Evolutionary conservation across 2,888 invertebrate genomes (phyloP).

Genomic region (Furcula furcula): DNA sequence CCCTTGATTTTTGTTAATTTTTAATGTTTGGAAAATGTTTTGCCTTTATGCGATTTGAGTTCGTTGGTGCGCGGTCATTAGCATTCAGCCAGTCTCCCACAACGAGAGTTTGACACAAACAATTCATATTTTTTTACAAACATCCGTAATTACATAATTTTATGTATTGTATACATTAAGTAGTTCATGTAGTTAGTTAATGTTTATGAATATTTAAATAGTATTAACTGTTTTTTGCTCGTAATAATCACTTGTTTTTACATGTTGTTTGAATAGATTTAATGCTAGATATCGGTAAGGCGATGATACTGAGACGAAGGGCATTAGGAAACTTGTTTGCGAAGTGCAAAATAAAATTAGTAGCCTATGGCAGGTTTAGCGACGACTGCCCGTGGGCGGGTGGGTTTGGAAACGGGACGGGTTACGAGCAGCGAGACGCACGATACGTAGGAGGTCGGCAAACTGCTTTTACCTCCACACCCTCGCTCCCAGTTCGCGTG

Average conservation of each 20-base stretch:
- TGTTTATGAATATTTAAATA: no score
- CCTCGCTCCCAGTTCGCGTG: slow-evolving; percentile 12
- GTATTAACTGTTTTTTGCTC: no score
- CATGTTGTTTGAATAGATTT: no score
- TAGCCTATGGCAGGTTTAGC: slow-evolving; percentile 63
- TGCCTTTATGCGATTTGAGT: neutral
- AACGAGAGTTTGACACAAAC: slow-evolving; percentile 37
- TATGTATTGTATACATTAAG: no score
- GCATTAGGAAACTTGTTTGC: slow-evolving; percentile 65
- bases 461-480: slow-evolving; percentile 42
- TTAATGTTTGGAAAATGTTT: neutral
- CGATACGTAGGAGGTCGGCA: slow-evolving; percentile 42
- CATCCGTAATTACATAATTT: no score
- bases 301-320: slow-evolving; percentile 39
- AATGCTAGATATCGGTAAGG: no score
- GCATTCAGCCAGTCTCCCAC: slow-evolving; percentile 49
- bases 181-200: no score
- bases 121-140: neutral
- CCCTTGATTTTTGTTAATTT: no score
- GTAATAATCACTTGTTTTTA: no score
- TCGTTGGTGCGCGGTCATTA: slow-evolving; percentile 52
- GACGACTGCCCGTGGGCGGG: slow-evolving; percentile 61
- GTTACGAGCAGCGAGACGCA: slow-evolving; percentile 11
- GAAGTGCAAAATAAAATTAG: slow-evolving; percentile 65
- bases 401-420: slow-evolving; percentile 33